Conservation (phyloP, 2,888 invertebrate genomes). For the Lasioglossum lativentre region DNA sequence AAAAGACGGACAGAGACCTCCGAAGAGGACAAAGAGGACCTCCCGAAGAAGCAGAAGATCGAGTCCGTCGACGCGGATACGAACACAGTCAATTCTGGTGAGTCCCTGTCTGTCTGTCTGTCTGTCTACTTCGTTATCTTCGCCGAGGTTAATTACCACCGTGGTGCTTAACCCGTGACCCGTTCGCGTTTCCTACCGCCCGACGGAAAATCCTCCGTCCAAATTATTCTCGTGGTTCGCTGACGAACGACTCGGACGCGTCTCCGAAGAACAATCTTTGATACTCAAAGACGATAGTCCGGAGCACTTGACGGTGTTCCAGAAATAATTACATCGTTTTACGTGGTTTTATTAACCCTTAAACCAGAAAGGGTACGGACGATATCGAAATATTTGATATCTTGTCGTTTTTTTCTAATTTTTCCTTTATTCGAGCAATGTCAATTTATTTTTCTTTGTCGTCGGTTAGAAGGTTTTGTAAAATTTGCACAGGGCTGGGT, state of each 20-base stretch:
- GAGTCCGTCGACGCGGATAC: conserved; percentile 95
- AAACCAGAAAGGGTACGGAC: neutral
- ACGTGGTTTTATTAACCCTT: neutral
- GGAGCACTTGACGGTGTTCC: neutral
- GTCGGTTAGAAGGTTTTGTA: too few species aligned
- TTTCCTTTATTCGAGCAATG: too few species aligned
- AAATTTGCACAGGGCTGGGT: too few species aligned
- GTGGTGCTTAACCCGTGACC: neutral
- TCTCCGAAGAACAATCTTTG: neutral
- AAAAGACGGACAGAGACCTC: conserved; percentile 89
- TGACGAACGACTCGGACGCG: neutral
- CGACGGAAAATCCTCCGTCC: neutral
- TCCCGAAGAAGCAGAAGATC: conserved; percentile 91
- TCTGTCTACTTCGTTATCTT: neutral
- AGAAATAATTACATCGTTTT: neutral
- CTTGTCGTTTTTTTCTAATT: too few species aligned
- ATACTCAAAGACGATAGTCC: neutral
- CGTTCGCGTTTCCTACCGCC: neutral
- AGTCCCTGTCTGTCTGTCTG: conserved; percentile 84
- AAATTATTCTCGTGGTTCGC: neutral
- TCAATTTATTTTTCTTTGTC: too few species aligned
- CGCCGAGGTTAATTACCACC: neutral
- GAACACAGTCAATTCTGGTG: conserved; percentile 96
- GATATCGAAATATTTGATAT: too few species aligned
- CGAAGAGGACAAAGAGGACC: conserved; percentile 84